Percentiles rank a stretch among this genome's conserved stretches.
Evolutionary conservation across 2,113 vertebrate genomes (phyloP).

Genomic region (Coracopsis vasa): DNA sequence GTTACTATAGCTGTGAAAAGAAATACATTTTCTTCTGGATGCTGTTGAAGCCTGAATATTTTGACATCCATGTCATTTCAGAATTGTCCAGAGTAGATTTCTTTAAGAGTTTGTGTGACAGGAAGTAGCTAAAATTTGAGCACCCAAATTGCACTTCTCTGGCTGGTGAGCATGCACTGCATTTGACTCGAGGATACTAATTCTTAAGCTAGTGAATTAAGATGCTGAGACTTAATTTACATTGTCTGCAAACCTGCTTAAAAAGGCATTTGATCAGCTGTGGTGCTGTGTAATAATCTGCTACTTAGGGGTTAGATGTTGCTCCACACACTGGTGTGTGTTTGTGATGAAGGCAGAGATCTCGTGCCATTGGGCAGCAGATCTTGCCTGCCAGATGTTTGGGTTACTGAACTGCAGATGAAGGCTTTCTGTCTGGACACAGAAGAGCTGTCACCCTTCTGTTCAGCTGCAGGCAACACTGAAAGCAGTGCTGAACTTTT

Average conservation of each 20-base stretch:
- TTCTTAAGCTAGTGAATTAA: background rate
- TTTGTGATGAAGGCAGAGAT: background rate
- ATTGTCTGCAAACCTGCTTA: background rate
- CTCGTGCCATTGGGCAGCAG: accelerated
- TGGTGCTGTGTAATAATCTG: background rate
- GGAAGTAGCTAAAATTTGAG: background rate
- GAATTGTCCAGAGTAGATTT: background rate
- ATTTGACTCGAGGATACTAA: background rate
- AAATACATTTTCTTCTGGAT: background rate
- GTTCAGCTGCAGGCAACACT: background rate
- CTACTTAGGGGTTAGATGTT: background rate
- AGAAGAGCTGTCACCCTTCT: background rate
- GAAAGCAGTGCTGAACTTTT: background rate
- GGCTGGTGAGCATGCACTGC: background rate
- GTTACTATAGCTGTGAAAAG: background rate
- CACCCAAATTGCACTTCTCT: background rate
- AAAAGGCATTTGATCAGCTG: background rate
- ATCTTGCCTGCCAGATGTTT: background rate
- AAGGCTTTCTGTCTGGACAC: background rate
- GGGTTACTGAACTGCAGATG: background rate
- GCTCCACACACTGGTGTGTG: background rate
- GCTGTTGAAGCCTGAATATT: background rate
- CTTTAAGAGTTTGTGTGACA: background rate
- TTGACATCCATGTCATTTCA: background rate
- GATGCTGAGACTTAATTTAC: background rate